phyloP scores from a whole-genome alignment of 2,113 vertebrate species.

The Tragelaphus buxtoni region DNA sequence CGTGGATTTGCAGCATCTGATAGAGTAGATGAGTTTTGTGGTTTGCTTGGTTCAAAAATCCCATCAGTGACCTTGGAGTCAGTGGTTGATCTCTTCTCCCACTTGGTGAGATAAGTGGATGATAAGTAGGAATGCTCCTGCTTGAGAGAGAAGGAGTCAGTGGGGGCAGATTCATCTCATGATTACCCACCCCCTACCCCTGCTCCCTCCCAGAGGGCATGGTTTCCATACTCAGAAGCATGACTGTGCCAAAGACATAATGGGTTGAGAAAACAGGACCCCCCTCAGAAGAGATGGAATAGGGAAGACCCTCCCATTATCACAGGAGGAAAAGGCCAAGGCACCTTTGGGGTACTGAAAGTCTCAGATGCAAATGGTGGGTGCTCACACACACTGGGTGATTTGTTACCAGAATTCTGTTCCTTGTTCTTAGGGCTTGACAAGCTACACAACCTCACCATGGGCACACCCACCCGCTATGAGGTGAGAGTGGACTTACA shows the following conservation, averaged over 20 bases:
- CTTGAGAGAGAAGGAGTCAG: not conserved
- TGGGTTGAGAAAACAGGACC: not conserved
- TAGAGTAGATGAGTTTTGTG: not conserved
- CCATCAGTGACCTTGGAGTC: not conserved
- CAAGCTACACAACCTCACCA: slow-evolving; percentile 88
- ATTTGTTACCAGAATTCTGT: not conserved
- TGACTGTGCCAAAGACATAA: not conserved
- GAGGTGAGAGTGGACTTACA: slow-evolving; percentile 87
- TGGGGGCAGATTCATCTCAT: not conserved
- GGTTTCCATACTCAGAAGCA: not conserved
- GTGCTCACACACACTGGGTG: accelerated
- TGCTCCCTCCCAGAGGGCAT: accelerated
- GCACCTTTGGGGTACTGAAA: not conserved
- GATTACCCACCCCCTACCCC: not conserved
- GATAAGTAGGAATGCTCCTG: not conserved
- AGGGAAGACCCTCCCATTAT: not conserved
- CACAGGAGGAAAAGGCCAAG: not conserved
- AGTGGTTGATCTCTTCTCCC: not conserved
- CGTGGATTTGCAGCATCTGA: not conserved
- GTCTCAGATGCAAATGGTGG: not conserved
- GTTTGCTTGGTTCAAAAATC: not conserved
- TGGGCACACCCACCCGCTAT: slow-evolving; percentile 77
- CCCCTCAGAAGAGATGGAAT: not conserved
- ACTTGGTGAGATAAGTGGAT: not conserved
- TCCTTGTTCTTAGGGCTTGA: slow-evolving; percentile 83